A percentile compares a stretch with the other conserved stretches of the same genome.
phyloP scores from a whole-genome alignment of 2,797 vertebrate species.

The Tenualosa ilisha region DNA sequence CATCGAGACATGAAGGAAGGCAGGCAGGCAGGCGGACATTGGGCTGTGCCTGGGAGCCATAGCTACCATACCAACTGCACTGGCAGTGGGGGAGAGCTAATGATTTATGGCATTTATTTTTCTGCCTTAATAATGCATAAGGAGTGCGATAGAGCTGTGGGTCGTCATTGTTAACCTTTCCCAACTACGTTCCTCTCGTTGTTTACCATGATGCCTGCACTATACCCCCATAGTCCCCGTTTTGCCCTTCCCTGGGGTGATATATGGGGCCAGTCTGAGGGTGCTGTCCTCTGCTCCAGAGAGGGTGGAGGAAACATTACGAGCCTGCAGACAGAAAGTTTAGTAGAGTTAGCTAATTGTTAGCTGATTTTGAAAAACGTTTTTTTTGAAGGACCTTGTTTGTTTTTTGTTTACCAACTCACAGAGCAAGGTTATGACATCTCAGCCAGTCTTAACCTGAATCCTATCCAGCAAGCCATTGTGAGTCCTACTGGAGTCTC shows the following conservation, averaged over 20 bases:
- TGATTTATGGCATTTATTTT: conserved; percentile 58
- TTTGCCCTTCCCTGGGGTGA: not conserved
- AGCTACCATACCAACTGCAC: not conserved
- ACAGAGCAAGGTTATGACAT: conserved; percentile 26
- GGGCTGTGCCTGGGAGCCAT: conserved; percentile 25
- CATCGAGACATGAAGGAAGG: conserved; percentile 18
- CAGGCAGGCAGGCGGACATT: conserved; percentile 34
- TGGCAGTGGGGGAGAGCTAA: conserved; percentile 28
- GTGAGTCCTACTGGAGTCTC: no score
- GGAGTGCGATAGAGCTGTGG: conserved; percentile 38
- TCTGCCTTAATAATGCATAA: conserved; percentile 52
- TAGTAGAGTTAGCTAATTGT: not conserved
- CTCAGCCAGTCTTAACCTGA: no score
- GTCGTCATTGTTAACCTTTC: conserved; percentile 54
- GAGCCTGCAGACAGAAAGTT: not conserved
- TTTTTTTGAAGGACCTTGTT: conserved; percentile 21
- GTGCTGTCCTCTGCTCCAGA: not conserved
- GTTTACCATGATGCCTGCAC: conserved; percentile 44
- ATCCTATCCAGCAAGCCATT: no score
- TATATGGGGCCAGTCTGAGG: not conserved
- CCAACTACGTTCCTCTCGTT: conserved; percentile 37
- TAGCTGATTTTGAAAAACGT: not conserved
- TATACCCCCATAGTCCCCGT: conserved; percentile 33
- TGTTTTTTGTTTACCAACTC: conserved; percentile 71
- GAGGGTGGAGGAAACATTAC: not conserved